A percentile compares a stretch with the other conserved stretches of the same genome.
These are phyloP conservation scores for Xyliphius kryptos DNA, from an alignment of 2,113 vertebrate genomes.

Conservation along the genomic window DNA sequence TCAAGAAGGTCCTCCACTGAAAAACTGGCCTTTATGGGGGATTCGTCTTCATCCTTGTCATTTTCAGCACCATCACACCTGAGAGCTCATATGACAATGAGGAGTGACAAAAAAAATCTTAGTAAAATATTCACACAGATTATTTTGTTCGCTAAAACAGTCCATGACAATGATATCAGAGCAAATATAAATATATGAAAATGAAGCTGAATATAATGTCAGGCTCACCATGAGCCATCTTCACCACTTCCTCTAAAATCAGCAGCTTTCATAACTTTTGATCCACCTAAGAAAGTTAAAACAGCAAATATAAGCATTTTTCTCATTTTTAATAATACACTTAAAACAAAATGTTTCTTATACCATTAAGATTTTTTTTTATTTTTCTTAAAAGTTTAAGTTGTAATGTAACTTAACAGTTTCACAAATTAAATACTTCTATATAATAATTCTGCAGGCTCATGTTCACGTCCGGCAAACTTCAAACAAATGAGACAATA, in stretches of 20 bases:
- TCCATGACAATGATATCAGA: background rate
- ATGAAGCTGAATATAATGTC: background rate
- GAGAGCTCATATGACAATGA: constrained; percentile 34
- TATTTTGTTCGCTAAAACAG: background rate
- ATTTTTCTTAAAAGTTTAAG: too few species aligned
- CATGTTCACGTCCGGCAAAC: too few species aligned
- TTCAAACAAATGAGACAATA: too few species aligned
- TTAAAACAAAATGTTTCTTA: too few species aligned
- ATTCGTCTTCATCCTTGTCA: constrained; percentile 49
- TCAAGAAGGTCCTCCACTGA: constrained; percentile 70
- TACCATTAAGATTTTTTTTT: too few species aligned
- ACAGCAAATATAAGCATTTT: background rate
- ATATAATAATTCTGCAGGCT: too few species aligned
- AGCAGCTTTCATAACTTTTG: constrained; percentile 62
- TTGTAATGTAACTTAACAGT: too few species aligned
- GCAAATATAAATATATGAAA: background rate
- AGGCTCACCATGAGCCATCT: constrained; percentile 59
- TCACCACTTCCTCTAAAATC: constrained; percentile 51
- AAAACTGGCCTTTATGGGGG: constrained; percentile 65
- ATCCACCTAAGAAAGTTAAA: constrained; percentile 52
- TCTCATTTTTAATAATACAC: too few species aligned
- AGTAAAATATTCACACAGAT: background rate
- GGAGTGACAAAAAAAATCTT: background rate
- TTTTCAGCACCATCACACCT: constrained; percentile 50
- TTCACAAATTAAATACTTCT: too few species aligned